A percentile compares a stretch with the other conserved stretches of the same genome.
Conservation (phyloP, 2,797 vertebrate genomes). For the Toxotes lorentzi region DNA sequence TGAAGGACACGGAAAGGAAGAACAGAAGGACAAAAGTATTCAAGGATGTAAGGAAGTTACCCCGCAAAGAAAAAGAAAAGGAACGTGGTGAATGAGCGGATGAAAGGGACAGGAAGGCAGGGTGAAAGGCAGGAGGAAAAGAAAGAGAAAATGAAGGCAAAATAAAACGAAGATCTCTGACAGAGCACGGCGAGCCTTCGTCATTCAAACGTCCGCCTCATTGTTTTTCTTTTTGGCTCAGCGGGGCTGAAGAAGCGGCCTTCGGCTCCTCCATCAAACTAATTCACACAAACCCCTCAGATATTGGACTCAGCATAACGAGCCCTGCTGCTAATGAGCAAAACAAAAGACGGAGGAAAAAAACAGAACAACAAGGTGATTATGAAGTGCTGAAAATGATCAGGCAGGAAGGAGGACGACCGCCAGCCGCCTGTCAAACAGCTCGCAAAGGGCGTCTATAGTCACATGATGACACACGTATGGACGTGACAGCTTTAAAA, state of each 20-base stretch:
- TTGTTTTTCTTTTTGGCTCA: background rate
- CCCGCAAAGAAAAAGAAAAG: too few species aligned
- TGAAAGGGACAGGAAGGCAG: too few species aligned
- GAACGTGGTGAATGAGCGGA: too few species aligned
- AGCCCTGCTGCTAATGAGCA: slow-evolving; percentile 10
- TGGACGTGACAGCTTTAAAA: too few species aligned
- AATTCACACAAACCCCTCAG: background rate
- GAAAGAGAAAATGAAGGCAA: background rate
- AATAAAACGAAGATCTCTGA: background rate
- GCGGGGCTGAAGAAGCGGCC: background rate
- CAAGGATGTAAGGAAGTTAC: background rate
- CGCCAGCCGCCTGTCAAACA: background rate
- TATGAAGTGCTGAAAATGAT: background rate
- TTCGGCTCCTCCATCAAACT: slow-evolving; percentile 22
- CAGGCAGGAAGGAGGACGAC: background rate
- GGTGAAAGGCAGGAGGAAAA: background rate
- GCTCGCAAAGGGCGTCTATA: background rate
- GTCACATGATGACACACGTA: too few species aligned
- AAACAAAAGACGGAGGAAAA: slow-evolving; percentile 5
- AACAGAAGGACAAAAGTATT: background rate
- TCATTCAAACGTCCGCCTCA: background rate
- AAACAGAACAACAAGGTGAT: slow-evolving; percentile 5
- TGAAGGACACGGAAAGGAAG: background rate
- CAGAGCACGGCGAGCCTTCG: background rate
- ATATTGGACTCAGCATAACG: background rate